Evolutionary conservation across 2,797 vertebrate genomes (phyloP), one percentile per base, ranked within the genome.

Genomic region (Petrocephalus schoutedeni): DNA sequence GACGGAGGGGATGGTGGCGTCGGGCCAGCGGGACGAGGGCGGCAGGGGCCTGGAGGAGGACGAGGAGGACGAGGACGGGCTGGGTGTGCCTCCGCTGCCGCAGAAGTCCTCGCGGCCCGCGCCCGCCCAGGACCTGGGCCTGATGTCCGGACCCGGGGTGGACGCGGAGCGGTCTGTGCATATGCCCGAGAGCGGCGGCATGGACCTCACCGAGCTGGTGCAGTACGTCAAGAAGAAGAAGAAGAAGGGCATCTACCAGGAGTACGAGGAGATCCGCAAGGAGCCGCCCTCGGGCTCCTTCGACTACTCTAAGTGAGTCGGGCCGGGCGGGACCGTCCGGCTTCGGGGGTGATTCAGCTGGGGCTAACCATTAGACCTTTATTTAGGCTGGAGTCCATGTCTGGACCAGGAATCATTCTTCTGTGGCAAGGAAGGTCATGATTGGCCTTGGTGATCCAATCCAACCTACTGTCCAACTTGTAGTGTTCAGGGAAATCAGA

Each of bases 251-350:
- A 96, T 97, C 91, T 96, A 97, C 92, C 96, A 96, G 93, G 96
- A 97, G 91, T 97, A 97, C 19, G 96, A 97, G 91, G 96, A 97
- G 91, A 97, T 97, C 88, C 94, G 96, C 58, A 96, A 96, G 90
- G 96, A 97, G 91, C 95, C 96, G 0, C 96, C 96, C 6, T 93
- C 95, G 28, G 96, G 96, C 67, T 93, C 94, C 88, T 97, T 97
- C 77, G 95, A 96, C 91, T 96, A 96, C 93, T 97, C 96, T 61
- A 96, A 95, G 96, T 97, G 95, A 89, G 61, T 49, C 16, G 9
- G 21, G 8, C 6, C 0, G 0, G 10, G 16, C 23, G 19, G 28
- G 54, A 45, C 41, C 61, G 12, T 23, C 23, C 49, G 7, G 49
- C 4, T 51, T 51, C 4, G 10, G 61, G 21, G 61, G 23, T 14